phyloP scores from a whole-genome alignment of 2,797 vertebrate species.

The Triplophysa yarkandensis region DNA sequence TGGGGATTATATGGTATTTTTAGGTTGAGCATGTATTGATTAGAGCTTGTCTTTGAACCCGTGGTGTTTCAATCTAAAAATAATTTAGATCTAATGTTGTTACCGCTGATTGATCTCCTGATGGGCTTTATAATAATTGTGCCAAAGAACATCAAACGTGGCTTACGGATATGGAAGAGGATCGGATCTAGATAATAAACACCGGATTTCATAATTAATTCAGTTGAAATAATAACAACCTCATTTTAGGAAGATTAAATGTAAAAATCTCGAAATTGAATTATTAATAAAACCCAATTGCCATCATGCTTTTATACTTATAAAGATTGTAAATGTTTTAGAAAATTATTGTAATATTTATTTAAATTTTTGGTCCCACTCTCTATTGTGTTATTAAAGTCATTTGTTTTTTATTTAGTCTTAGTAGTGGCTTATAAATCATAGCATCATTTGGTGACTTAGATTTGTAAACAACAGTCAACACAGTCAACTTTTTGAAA shows the following conservation, averaged over 20 bases:
- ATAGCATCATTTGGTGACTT: no score
- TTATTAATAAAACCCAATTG: background rate
- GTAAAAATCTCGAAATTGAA: background rate
- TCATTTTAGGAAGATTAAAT: background rate
- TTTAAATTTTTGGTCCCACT: no score
- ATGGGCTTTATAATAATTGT: background rate
- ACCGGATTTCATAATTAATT: background rate
- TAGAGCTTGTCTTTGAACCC: conserved; percentile 15
- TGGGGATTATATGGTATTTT: conserved; percentile 37
- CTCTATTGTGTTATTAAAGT: no score
- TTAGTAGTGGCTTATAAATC: no score
- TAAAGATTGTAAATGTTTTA: no score
- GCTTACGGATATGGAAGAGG: background rate
- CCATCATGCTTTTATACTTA: no score
- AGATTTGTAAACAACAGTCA: no score
- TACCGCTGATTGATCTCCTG: background rate
- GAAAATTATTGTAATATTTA: background rate
- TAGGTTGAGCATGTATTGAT: conserved; percentile 33
- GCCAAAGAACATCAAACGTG: background rate
- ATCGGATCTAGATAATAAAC: background rate
- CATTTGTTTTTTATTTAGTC: no score
- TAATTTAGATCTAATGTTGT: background rate
- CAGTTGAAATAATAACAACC: background rate
- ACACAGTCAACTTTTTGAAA: no score
- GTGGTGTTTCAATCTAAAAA: conserved; percentile 6